Conservation (phyloP, 2,797 vertebrate species). For the Danionella dracula region DNA sequence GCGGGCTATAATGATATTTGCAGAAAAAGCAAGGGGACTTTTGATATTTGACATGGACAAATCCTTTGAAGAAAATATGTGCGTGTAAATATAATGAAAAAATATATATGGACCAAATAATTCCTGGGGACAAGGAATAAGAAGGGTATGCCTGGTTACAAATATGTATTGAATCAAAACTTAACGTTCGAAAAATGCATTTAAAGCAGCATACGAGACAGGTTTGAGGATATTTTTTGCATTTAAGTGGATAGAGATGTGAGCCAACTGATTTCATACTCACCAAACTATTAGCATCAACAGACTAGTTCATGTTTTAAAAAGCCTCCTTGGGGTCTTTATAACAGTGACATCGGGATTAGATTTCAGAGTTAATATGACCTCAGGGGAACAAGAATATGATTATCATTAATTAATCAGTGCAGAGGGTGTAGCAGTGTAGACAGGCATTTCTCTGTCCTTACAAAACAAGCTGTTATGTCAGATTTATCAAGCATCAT, state of each 20-base stretch:
- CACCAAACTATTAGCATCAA: conserved; percentile 1
- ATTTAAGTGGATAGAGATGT: background rate
- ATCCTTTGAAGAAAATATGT: too few relatives aligned
- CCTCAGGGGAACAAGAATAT: conserved; percentile 20
- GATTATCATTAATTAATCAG: conserved; percentile 29
- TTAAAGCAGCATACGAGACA: too few relatives aligned
- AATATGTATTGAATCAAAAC: conserved; percentile 1
- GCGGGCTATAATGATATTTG: too few relatives aligned
- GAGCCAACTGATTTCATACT: conserved; percentile 12
- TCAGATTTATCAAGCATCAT: conserved; percentile 32
- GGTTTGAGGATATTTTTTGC: background rate
- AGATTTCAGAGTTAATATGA: conserved; percentile 3
- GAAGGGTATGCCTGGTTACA: background rate
- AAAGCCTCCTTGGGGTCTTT: background rate
- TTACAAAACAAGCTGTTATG: conserved; percentile 34
- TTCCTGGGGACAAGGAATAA: too few relatives aligned
- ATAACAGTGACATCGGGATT: conserved; percentile 8
- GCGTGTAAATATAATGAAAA: too few relatives aligned
- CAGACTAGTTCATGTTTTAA: background rate
- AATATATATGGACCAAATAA: too few relatives aligned
- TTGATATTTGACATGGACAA: too few relatives aligned
- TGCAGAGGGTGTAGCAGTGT: too few relatives aligned
- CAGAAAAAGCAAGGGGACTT: too few relatives aligned
- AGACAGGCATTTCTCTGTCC: conserved; percentile 19
- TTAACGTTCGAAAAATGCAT: too few relatives aligned